Percentiles rank a stretch among this genome's conserved stretches.
Evolutionary conservation across 1,140 invertebrate genomes (phyloP).

Genomic region (Solenopsis fugax): DNA sequence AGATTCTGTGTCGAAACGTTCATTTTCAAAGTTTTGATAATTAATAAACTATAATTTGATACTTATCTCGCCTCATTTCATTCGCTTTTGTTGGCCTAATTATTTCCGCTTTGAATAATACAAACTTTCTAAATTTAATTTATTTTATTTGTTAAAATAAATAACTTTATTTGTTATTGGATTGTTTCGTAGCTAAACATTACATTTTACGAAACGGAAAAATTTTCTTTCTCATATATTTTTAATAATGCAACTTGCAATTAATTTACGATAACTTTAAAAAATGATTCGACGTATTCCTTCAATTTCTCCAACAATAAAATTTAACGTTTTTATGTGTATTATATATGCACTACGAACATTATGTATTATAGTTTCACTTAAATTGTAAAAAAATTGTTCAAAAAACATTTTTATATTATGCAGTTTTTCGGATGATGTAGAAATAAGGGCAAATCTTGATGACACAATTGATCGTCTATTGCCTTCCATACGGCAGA

Average conservation of each 20-base stretch:
- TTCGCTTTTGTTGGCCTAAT: too few relatives aligned
- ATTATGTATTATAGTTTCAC: not conserved
- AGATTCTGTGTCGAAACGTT: too few relatives aligned
- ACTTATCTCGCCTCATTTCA: too few relatives aligned
- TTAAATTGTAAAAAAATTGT: not conserved
- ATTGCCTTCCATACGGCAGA: slow-evolving; percentile 11
- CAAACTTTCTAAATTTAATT: too few relatives aligned
- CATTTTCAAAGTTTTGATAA: too few relatives aligned
- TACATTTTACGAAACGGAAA: not conserved
- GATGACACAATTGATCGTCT: slow-evolving; percentile 62
- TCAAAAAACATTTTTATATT: not conserved
- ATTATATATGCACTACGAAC: not conserved
- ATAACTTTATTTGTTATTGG: not conserved
- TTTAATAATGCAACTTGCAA: not conserved
- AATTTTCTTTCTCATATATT: not conserved
- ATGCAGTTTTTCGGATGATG: not conserved
- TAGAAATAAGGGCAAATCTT: slow-evolving; percentile 2
- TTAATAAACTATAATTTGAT: too few relatives aligned
- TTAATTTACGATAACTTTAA: not conserved
- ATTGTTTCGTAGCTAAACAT: not conserved
- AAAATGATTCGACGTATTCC: not conserved
- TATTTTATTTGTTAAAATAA: not conserved
- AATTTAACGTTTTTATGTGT: slow-evolving; percentile 10
- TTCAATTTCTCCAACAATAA: not conserved
- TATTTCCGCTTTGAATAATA: too few relatives aligned